These are phyloP conservation scores for Acromyrmex charruanus DNA, from an alignment of 1,140 invertebrate genomes.

Conservation along the genomic window DNA sequence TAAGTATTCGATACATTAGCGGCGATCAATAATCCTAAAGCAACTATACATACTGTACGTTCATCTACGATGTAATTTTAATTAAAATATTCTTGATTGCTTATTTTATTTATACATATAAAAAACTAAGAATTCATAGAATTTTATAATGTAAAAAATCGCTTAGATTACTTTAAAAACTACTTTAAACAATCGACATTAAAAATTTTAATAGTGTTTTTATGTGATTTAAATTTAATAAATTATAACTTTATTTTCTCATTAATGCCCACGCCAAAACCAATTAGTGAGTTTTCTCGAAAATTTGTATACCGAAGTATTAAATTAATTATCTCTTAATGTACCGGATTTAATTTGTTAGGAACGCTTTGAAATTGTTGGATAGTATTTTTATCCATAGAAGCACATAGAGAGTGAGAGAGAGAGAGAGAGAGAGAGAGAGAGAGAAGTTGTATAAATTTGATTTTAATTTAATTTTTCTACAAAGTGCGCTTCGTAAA, in stretches of 20 bases:
- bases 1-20: conserved; percentile 22
- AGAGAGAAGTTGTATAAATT: neutral
- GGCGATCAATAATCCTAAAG: conserved; percentile 13
- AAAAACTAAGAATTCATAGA: neutral
- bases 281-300: neutral
- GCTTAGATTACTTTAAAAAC: neutral
- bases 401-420: neutral
- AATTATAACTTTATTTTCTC: conserved; percentile 31
- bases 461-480: neutral
- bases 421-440: too few relatives aligned
- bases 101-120: neutral
- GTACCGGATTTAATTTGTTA: neutral
- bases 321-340: conserved; percentile 24
- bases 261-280: neutral
- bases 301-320: conserved; percentile 17
- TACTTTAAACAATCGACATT: conserved; percentile 6
- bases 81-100: conserved; percentile 5
- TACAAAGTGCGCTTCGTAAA: neutral
- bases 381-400: neutral
- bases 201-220: conserved; percentile 1
- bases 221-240: conserved; percentile 4
- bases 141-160: neutral
- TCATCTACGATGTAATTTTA: neutral
- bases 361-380: conserved; percentile 28
- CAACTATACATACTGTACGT: neutral